Conservation (phyloP, 2,797 vertebrate species). For the Taeniopygia guttata region DNA sequence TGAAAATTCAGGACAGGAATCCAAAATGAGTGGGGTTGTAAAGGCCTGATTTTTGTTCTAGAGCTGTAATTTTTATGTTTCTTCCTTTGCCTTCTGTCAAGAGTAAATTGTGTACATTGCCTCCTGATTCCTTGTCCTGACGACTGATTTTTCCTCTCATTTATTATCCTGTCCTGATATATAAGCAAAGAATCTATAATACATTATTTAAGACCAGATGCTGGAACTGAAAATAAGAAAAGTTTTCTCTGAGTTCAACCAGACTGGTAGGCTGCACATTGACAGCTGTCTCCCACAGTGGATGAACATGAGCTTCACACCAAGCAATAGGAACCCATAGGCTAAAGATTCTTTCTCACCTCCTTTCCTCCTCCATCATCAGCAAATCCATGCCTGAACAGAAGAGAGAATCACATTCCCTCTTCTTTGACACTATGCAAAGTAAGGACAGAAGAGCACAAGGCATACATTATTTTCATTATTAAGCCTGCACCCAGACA, state of each 20-base stretch:
- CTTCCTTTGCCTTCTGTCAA: not conserved
- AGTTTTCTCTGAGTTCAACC: not conserved
- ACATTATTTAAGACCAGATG: not conserved
- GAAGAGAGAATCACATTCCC: not conserved
- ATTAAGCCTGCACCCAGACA: not conserved
- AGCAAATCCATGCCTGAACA: not conserved
- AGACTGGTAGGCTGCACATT: not conserved
- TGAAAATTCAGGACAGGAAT: not conserved
- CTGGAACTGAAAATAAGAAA: not conserved
- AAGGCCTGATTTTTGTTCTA: not conserved
- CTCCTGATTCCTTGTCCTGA: not conserved
- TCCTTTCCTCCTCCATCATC: rapidly evolving
- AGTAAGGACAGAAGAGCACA: not conserved
- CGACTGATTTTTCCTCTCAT: not conserved
- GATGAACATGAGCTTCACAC: not conserved
- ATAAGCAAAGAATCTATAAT: conserved; percentile 1
- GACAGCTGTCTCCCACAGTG: not conserved
- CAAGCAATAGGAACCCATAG: not conserved
- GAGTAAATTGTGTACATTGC: not conserved
- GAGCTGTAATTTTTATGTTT: not conserved
- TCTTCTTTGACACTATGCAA: not conserved
- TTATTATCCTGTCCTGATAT: not conserved
- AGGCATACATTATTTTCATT: not conserved
- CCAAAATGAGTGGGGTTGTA: not conserved
- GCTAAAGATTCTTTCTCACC: not conserved